Evolutionary conservation across 2,113 vertebrate species (phyloP).

Genomic region (Odontophorus gujanensis): DNA sequence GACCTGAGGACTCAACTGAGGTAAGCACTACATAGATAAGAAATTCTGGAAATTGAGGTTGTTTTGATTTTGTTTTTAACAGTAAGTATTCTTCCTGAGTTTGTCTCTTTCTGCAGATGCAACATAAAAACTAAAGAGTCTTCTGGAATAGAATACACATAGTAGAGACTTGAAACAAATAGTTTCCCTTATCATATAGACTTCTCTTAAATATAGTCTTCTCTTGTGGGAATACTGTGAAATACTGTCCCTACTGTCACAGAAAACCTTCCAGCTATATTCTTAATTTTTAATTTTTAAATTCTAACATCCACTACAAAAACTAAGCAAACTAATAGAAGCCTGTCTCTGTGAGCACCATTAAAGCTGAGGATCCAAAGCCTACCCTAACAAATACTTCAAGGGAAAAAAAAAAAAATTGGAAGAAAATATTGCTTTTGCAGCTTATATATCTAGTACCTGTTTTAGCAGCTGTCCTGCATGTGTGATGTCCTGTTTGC

Average conservation of each 20-base stretch:
- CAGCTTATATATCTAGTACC: not conserved
- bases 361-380: not conserved
- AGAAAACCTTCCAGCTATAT: not conserved
- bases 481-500: not conserved
- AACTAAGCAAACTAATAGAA: not conserved
- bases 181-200: not conserved
- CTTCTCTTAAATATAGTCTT: not conserved
- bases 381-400: not conserved
- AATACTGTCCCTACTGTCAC: not conserved
- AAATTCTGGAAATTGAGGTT: not conserved
- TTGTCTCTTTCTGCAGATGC: not conserved
- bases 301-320: not conserved
- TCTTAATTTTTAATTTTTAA: not conserved
- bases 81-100: not conserved
- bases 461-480: not conserved
- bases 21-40: not conserved
- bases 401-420: not conserved
- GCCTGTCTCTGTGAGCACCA: not conserved
- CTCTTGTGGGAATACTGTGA: not conserved
- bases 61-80: not conserved
- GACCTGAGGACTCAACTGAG: not conserved
- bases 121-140: not conserved
- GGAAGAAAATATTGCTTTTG: not conserved
- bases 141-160: not conserved
- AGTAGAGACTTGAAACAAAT: not conserved